Percentiles rank a stretch among this genome's conserved stretches.
Conservation (phyloP, 1,140 invertebrate species). For the Forficula auricularia region DNA sequence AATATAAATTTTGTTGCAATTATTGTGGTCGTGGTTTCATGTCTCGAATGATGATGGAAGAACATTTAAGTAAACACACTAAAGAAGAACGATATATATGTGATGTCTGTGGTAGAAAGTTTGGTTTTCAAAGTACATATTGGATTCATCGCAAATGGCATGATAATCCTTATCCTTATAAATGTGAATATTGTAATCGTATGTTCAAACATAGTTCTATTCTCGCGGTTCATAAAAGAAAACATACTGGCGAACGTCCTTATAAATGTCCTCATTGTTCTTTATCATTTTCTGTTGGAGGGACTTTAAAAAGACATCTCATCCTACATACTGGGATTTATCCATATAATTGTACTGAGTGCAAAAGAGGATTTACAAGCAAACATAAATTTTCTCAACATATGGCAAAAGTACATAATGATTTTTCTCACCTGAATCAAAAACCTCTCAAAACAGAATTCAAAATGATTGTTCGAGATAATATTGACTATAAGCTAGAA, state of each 20-base stretch:
- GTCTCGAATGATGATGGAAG: conserved; percentile 12
- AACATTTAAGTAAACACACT: conserved; percentile 14
- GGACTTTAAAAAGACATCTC: conserved; percentile 14
- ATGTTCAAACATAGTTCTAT: conserved; percentile 14
- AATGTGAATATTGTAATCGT: conserved; percentile 15
- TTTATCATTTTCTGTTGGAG: conserved; percentile 10
- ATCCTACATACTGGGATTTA: conserved; percentile 15
- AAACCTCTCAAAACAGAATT: conserved; percentile 8
- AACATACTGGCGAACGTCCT: conserved; percentile 11
- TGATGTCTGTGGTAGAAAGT: conserved; percentile 15
- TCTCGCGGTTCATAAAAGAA: conserved; percentile 15
- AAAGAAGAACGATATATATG: conserved; percentile 16
- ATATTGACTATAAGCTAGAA: too few species aligned
- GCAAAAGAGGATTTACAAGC: conserved; percentile 14
- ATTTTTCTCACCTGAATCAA: conserved; percentile 5
- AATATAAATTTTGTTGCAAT: conserved; percentile 15
- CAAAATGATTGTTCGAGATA: conserved; percentile 10
- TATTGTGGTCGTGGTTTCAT: conserved; percentile 15
- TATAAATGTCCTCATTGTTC: conserved; percentile 13
- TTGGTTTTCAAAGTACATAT: conserved; percentile 14
- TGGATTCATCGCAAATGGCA: conserved; percentile 18
- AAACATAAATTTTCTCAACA: conserved; percentile 13
- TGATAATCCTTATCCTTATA: conserved; percentile 17
- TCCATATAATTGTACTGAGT: conserved; percentile 14
- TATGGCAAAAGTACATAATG: conserved; percentile 9